Evolutionary conservation across 2,113 vertebrate genomes (phyloP).

Genomic region (Tenebrosternarchus preto): DNA sequence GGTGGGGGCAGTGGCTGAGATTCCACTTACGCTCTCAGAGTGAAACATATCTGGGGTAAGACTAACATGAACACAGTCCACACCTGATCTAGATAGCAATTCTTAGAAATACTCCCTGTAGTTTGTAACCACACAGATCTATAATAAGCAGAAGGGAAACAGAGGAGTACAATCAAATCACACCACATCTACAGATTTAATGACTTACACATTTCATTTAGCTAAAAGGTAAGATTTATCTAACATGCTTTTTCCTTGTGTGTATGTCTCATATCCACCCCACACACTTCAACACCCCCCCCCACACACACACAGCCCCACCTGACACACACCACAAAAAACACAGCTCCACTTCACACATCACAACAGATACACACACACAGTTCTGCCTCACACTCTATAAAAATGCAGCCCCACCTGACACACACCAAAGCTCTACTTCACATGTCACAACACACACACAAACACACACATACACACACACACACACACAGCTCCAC

Average conservation of each 20-base stretch:
- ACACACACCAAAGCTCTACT: neutral
- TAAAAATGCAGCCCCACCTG: neutral
- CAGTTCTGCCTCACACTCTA: neutral
- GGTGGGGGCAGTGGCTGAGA: conserved; percentile 47
- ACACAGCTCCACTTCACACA: no score
- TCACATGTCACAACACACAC: no score
- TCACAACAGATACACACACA: no score
- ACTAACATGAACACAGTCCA: neutral
- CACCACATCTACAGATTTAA: neutral
- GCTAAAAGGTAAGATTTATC: no score
- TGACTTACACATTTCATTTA: neutral
- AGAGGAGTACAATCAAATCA: neutral
- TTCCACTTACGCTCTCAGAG: conserved; percentile 2
- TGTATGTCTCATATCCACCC: no score
- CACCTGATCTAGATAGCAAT: neutral
- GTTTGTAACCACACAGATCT: neutral
- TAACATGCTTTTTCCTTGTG: no score
- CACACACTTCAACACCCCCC: no score
- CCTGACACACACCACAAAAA: no score
- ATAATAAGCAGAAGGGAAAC: neutral
- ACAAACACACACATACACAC: no score
- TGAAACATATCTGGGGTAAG: conserved; percentile 13
- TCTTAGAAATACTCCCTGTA: neutral
- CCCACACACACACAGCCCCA: no score
- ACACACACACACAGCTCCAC: no score